Percentiles rank a stretch among this genome's conserved stretches.
Evolutionary conservation across 2,888 invertebrate genomes (phyloP).

Genomic region (Andrena dorsata): DNA sequence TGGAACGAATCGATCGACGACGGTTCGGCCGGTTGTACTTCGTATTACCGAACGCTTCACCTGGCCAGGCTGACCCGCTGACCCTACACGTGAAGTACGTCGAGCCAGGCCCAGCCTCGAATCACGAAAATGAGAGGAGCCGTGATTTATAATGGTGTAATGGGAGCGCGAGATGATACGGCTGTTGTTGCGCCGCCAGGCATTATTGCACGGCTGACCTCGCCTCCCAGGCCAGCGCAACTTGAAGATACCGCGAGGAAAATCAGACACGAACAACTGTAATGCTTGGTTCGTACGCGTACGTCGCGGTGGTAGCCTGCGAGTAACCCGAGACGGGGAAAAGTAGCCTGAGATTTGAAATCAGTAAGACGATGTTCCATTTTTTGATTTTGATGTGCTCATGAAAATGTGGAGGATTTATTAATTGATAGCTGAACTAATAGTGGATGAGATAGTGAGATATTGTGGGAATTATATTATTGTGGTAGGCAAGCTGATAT

Average conservation of each 20-base stretch:
- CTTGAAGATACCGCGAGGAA: slow-evolving; percentile 46
- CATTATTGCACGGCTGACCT: slow-evolving; percentile 79
- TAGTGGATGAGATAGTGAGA: too few relatives aligned
- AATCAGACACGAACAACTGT: slow-evolving; percentile 68
- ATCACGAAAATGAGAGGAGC: slow-evolving; percentile 76
- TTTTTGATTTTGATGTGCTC: not conserved
- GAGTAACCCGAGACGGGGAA: not conserved
- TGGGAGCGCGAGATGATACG: slow-evolving; percentile 79
- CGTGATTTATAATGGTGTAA: slow-evolving; percentile 83
- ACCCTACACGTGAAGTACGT: slow-evolving; percentile 75
- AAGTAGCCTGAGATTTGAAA: not conserved
- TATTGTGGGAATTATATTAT: too few relatives aligned
- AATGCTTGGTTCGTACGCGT: not conserved
- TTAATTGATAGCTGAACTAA: too few relatives aligned
- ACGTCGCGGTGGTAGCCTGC: slow-evolving; percentile 1
- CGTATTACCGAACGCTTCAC: slow-evolving; percentile 64
- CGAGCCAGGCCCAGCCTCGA: slow-evolving; percentile 50
- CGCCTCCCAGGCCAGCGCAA: slow-evolving; percentile 59
- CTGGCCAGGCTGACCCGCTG: slow-evolving; percentile 70
- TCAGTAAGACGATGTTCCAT: not conserved
- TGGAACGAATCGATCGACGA: slow-evolving; percentile 43
- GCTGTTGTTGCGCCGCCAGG: slow-evolving; percentile 74
- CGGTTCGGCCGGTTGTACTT: slow-evolving; percentile 36
- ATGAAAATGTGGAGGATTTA: too few relatives aligned
- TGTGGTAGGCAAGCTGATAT: too few relatives aligned